Evolutionary conservation across 2,888 invertebrate genomes (phyloP).

Genomic region (Tuta absoluta): DNA sequence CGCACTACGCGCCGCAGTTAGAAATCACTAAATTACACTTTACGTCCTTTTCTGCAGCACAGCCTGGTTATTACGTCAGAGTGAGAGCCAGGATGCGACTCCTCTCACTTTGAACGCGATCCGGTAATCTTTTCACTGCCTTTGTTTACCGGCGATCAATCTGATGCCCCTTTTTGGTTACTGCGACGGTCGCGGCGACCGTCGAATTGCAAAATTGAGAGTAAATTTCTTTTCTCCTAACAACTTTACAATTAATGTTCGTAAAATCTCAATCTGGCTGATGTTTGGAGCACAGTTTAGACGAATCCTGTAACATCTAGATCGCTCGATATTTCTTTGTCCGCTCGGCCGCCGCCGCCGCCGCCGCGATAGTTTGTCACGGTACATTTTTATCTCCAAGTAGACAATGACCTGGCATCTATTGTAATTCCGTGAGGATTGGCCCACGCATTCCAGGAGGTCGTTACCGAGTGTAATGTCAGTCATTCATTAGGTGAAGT

Average conservation of each 20-base stretch:
- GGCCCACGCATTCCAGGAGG: conserved; percentile 56
- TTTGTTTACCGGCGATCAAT: conserved; percentile 55
- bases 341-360: conserved; percentile 21
- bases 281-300: too few species aligned
- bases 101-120: conserved; percentile 38
- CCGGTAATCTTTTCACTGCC: conserved; percentile 41
- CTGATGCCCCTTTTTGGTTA: conserved; percentile 43
- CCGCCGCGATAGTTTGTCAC: conserved; percentile 30
- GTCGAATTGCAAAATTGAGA: conserved; percentile 34
- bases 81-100: conserved; percentile 39
- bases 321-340: conserved; percentile 33
- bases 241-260: not conserved
- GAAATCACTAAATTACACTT: conserved; percentile 57
- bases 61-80: conserved; percentile 33
- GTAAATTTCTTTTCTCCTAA: not conserved
- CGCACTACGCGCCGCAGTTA: conserved; percentile 56
- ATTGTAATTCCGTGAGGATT: conserved; percentile 52
- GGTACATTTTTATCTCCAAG: conserved; percentile 35
- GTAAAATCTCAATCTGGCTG: not conserved
- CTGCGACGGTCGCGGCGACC: too few species aligned
- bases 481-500: conserved; percentile 64
- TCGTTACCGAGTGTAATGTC: conserved; percentile 55
- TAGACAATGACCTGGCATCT: conserved; percentile 43
- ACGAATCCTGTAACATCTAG: conserved; percentile 13
- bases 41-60: conserved; percentile 52